Conservation (phyloP, 2,888 invertebrate species). For the Adela reaumurella region DNA sequence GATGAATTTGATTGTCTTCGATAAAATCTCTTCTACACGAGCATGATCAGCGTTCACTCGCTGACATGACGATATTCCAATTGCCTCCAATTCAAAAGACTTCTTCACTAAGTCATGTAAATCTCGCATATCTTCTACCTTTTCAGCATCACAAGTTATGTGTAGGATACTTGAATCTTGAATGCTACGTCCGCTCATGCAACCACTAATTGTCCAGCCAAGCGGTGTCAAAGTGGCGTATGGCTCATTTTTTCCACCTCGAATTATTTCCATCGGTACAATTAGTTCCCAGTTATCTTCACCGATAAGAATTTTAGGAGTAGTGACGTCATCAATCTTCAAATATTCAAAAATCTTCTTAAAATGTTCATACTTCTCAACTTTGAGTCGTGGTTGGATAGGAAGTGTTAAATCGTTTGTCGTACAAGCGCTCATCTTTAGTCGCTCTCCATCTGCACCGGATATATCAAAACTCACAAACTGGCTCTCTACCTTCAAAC, state of each 20-base stretch:
- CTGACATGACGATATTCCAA: too few relatives aligned
- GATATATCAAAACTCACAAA: constrained; percentile 3
- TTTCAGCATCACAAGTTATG: constrained; percentile 11
- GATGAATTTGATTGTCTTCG: too few relatives aligned
- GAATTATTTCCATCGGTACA: constrained; percentile 9
- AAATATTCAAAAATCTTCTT: constrained; percentile 9
- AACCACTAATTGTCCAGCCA: constrained; percentile 11
- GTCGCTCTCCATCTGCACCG: constrained; percentile 1
- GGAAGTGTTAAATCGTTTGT: constrained; percentile 7
- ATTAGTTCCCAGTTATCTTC: constrained; percentile 11
- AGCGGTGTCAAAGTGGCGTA: constrained; percentile 7
- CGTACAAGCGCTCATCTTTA: constrained; percentile 4
- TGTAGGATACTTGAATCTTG: constrained; percentile 14
- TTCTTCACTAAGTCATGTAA: constrained; percentile 12
- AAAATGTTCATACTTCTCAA: constrained; percentile 9
- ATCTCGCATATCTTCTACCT: constrained; percentile 12
- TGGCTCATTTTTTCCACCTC: constrained; percentile 9
- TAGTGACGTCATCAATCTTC: constrained; percentile 10
- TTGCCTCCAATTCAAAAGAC: too few relatives aligned
- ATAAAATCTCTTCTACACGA: too few relatives aligned
- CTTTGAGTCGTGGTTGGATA: constrained; percentile 7
- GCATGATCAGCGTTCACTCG: too few relatives aligned
- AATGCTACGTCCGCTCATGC: constrained; percentile 8
- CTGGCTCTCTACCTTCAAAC: constrained; percentile 1
- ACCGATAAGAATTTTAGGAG: constrained; percentile 11